These are phyloP conservation scores for Odontothrips loti DNA, from an alignment of 2,888 invertebrate species.

Conservation along the genomic window DNA sequence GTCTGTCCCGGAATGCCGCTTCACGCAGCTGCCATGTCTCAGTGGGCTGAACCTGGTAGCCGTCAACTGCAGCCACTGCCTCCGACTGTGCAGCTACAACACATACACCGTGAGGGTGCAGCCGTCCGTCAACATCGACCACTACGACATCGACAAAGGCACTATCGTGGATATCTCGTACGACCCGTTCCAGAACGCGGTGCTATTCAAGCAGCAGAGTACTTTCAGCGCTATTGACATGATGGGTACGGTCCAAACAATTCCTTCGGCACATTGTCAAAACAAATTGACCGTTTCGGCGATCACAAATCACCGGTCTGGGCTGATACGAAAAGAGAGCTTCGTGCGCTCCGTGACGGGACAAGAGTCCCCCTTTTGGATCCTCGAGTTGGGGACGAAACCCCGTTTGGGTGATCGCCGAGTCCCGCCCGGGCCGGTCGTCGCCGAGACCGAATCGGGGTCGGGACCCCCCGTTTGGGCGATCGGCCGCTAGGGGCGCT, in stretches of 20 bases:
- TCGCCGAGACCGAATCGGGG: too few species aligned
- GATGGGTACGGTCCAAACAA: background rate
- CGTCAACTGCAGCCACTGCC: constrained; percentile 5
- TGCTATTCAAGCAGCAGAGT: background rate
- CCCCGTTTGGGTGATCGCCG: too few species aligned
- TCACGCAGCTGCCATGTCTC: background rate
- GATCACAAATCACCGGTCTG: too few species aligned
- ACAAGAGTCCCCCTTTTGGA: too few species aligned
- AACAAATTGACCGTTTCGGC: too few species aligned
- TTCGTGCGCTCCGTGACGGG: too few species aligned
- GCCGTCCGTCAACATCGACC: background rate
- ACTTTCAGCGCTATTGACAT: background rate
- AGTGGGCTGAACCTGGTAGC: background rate
- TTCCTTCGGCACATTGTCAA: too few species aligned
- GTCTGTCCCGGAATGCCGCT: background rate
- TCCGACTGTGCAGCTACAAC: background rate
- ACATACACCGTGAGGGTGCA: background rate
- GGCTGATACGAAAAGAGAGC: too few species aligned
- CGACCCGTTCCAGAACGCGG: background rate
- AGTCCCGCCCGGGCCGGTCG: too few species aligned
- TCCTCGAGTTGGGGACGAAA: too few species aligned
- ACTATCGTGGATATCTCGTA: background rate
- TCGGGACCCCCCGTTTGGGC: too few species aligned
- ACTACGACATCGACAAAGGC: background rate
- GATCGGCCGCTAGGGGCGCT: too few species aligned